Evolutionary conservation across 2,888 invertebrate genomes (phyloP), one percentile per base, ranked within the genome.

Genomic region (Drosophila mimica): DNA sequence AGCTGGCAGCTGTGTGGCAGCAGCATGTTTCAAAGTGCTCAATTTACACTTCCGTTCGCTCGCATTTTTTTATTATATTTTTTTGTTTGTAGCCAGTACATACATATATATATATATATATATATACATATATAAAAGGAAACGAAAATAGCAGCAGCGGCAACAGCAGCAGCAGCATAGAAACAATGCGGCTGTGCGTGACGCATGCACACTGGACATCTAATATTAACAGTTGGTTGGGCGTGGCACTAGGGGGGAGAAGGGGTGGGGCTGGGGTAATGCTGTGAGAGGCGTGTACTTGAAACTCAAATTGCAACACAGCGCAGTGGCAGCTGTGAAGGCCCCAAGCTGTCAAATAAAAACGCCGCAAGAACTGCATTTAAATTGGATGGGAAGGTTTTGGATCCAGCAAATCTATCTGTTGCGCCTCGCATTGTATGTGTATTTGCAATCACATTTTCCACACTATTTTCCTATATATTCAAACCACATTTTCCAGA

Each of bases 11-110:
- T 66, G 70, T 65, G 61, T 53, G 69, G 51, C 63, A 58, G 34
- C 74, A 38, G 80, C 83, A 60, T 75, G 85, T 63, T 84, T 84
- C 79, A 88, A 88, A 84, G 86, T 88, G 88, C 79, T 88, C 87
- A 85, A 85, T 85, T 85, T 83, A 85, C 87, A 84, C 89, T 85
- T 88, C 84, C 83, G 76, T 81, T 83, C 57, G 75, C 69, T 64
- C 61, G 66, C 25, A 34, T 36, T 36, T 34, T 36, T 28, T 7
- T 11, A 34, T 36, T 36, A 25, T 36, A 17, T 7, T 11, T 54
- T 28, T 72, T 68, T 69, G n/a, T 70, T 71, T 62, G 74, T 77
- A 60, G 68, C 31, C 25, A 69, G 36, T 49, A 49, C 15, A 52
- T 33, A 52, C 8, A 33, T 15, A 17, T 25, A 25, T 17, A 34